Evolutionary conservation across 2,113 vertebrate genomes (phyloP).

Genomic region (Scytalopus superciliaris): DNA sequence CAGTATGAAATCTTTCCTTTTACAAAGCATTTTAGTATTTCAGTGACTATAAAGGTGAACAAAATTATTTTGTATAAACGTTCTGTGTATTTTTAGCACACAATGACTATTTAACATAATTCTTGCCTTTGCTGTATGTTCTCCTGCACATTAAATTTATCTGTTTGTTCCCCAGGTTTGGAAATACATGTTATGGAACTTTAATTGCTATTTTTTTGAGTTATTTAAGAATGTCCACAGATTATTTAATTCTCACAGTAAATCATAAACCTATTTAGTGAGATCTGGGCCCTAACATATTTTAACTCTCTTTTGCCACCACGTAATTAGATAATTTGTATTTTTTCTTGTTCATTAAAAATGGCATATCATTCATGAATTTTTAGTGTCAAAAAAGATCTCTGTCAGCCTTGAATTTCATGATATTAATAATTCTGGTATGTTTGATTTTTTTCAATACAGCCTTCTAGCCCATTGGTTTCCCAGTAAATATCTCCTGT

Average conservation of each 20-base stretch:
- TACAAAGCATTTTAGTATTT: not conserved
- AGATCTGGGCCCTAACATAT: not conserved
- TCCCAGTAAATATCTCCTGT: not conserved
- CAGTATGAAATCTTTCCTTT: not conserved
- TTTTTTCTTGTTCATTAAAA: not conserved
- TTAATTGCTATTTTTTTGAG: accelerated
- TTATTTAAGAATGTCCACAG: not conserved
- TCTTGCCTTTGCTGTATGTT: not conserved
- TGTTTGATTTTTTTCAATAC: not conserved
- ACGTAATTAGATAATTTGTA: not conserved
- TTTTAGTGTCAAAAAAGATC: not conserved
- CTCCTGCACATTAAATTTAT: not conserved
- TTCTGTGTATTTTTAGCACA: not conserved
- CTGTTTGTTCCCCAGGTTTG: not conserved
- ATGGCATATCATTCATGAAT: not conserved
- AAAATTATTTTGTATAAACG: not conserved
- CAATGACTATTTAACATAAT: not conserved
- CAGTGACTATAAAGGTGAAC: not conserved
- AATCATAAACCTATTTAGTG: not conserved
- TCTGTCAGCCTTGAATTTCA: not conserved
- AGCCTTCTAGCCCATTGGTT: not conserved
- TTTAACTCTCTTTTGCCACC: not conserved
- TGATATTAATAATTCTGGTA: not conserved
- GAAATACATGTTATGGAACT: not conserved
- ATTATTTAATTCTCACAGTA: not conserved